These are phyloP conservation scores for Hypena proboscidalis DNA, from an alignment of 2,888 invertebrate species.

Conservation along the genomic window DNA sequence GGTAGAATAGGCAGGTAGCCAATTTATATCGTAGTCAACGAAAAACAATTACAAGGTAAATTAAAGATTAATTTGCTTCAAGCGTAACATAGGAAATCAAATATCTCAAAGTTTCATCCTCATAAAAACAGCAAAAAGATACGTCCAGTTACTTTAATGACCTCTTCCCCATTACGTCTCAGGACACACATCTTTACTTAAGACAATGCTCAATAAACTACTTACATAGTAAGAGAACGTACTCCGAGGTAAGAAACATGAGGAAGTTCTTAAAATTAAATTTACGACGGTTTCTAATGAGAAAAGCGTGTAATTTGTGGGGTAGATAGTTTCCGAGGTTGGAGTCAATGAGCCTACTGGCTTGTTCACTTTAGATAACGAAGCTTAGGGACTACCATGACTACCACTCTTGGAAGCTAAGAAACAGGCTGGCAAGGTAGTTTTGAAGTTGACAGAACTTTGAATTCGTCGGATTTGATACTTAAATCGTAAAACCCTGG, in stretches of 20 bases:
- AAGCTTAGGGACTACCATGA: too few species aligned
- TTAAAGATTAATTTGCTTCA: too few species aligned
- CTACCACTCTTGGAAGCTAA: too few species aligned
- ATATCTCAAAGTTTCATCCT: not conserved
- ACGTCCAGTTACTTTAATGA: slow-evolving; percentile 6
- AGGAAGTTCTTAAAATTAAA: slow-evolving; percentile 7
- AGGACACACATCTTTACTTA: slow-evolving; percentile 11
- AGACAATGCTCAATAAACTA: slow-evolving; percentile 13
- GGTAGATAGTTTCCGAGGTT: not conserved
- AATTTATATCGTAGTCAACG: too few species aligned
- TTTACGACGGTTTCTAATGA: slow-evolving; percentile 21
- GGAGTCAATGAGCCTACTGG: not conserved
- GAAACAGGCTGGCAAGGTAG: too few species aligned
- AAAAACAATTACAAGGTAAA: too few species aligned
- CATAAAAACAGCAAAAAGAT: not conserved
- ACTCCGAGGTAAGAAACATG: slow-evolving; percentile 5
- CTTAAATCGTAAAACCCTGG: too few species aligned
- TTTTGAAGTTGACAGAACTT: too few species aligned
- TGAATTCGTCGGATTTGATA: too few species aligned
- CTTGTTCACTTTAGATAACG: too few species aligned
- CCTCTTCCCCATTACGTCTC: not conserved
- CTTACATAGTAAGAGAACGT: slow-evolving; percentile 7
- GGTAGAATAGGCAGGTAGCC: too few species aligned
- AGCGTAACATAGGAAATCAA: not conserved
- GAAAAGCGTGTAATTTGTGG: slow-evolving; percentile 18